Evolutionary conservation across 1,140 invertebrate species (phyloP).

Genomic region (Lordiphosa collinella): DNA sequence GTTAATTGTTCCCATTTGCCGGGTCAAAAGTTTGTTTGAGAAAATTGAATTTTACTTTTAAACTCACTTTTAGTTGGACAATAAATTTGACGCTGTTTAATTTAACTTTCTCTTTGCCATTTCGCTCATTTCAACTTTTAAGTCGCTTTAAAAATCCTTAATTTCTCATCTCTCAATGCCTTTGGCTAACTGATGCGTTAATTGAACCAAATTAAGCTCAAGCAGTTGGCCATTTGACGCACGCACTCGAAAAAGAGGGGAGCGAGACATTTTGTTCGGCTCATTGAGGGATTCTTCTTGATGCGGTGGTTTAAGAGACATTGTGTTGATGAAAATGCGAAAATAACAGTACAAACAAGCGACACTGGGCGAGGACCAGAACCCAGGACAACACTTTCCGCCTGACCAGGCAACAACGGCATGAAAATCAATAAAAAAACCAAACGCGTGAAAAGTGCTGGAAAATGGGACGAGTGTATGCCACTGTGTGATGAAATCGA

Average conservation of each 20-base stretch:
- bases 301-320: slow-evolving; percentile 40
- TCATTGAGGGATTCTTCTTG: slow-evolving; percentile 10
- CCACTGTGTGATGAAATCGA: slow-evolving; percentile 55
- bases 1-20: no score
- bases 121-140: background rate
- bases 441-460: slow-evolving; percentile 63
- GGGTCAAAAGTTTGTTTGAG: no score
- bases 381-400: slow-evolving; percentile 42
- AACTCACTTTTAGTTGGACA: no score
- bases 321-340: slow-evolving; percentile 68
- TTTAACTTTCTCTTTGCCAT: no score
- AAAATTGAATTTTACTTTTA: no score
- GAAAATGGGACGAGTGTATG: slow-evolving; percentile 25
- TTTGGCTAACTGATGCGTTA: slow-evolving; percentile 37
- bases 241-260: slow-evolving; percentile 5
- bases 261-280: slow-evolving; percentile 7
- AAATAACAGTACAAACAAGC: slow-evolving; percentile 53
- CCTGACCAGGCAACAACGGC: slow-evolving; percentile 39
- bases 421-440: slow-evolving; percentile 70
- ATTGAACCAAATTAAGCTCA: slow-evolving; percentile 64
- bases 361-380: slow-evolving; percentile 11
- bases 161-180: background rate
- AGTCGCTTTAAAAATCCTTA: background rate
- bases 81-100: no score
- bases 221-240: slow-evolving; percentile 22